A percentile compares a stretch with the other conserved stretches of the same genome.
Conservation (phyloP, 2,888 invertebrate species). For the Strigamia transsilvanica region DNA sequence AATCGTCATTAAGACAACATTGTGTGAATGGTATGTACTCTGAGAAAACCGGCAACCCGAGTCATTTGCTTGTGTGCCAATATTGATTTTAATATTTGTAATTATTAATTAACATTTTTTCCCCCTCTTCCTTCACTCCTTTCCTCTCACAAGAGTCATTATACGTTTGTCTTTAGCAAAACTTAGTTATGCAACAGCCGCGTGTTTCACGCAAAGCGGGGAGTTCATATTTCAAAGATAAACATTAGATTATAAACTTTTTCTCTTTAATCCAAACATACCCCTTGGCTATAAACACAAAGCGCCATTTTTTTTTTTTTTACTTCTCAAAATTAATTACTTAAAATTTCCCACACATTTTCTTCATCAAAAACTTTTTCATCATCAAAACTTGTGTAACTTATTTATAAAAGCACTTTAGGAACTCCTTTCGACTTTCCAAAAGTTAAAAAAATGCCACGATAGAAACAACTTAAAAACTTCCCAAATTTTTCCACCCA, state of each 20-base stretch:
- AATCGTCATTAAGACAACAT: conserved; percentile 44
- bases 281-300: conserved; percentile 14
- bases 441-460: background rate
- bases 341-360: background rate
- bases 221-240: conserved; percentile 37
- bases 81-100: conserved; percentile 44
- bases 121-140: background rate
- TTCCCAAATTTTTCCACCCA: conserved; percentile 11
- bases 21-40: conserved; percentile 39
- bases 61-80: conserved; percentile 44
- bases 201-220: conserved; percentile 13
- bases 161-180: conserved; percentile 33
- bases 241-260: conserved; percentile 22
- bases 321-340: conserved; percentile 15
- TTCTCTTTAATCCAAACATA: conserved; percentile 32
- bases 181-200: conserved; percentile 41
- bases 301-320: background rate
- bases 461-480: background rate
- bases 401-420: background rate
- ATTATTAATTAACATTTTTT: conserved; percentile 38
- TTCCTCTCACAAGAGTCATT: conserved; percentile 9
- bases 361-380: background rate
- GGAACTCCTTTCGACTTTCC: too few species aligned
- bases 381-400: background rate
- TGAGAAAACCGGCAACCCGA: conserved; percentile 36